Percentiles rank a stretch among this genome's conserved stretches.
phyloP scores from a whole-genome alignment of 2,797 vertebrate genomes.

The Huso huso region DNA sequence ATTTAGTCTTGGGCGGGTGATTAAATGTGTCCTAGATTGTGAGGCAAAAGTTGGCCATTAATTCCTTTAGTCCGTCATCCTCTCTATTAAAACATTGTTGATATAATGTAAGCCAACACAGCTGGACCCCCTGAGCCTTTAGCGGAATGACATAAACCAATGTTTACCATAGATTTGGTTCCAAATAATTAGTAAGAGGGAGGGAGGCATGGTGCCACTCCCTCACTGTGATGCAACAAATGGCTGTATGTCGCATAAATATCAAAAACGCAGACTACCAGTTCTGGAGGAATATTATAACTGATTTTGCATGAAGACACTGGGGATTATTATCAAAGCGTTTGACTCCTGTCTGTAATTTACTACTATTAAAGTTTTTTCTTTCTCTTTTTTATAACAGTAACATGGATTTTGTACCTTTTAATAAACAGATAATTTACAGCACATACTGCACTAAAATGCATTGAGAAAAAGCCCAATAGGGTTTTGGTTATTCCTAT shows the following conservation, averaged over 20 bases:
- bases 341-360: too few species aligned
- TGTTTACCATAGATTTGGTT: background rate
- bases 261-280: too few species aligned
- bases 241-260: background rate
- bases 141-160: background rate
- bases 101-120: conserved; percentile 18
- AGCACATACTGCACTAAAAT: too few species aligned
- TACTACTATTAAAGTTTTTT: too few species aligned
- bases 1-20: conserved; percentile 22
- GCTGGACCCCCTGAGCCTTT: conserved; percentile 15
- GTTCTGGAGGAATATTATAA: too few species aligned
- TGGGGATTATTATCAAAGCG: too few species aligned
- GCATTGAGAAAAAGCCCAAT: too few species aligned
- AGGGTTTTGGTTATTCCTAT: too few species aligned
- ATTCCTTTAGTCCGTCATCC: conserved; percentile 8
- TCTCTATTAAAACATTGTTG: conserved; percentile 16
- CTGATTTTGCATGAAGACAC: too few species aligned
- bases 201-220: background rate
- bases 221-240: background rate
- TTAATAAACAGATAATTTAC: too few species aligned
- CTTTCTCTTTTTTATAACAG: too few species aligned
- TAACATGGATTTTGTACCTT: too few species aligned
- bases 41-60: conserved; percentile 6
- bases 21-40: conserved; percentile 12
- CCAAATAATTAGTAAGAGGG: background rate